Evolutionary conservation across 2,888 invertebrate genomes (phyloP).

Genomic region (Dorcus parallelipipedus): DNA sequence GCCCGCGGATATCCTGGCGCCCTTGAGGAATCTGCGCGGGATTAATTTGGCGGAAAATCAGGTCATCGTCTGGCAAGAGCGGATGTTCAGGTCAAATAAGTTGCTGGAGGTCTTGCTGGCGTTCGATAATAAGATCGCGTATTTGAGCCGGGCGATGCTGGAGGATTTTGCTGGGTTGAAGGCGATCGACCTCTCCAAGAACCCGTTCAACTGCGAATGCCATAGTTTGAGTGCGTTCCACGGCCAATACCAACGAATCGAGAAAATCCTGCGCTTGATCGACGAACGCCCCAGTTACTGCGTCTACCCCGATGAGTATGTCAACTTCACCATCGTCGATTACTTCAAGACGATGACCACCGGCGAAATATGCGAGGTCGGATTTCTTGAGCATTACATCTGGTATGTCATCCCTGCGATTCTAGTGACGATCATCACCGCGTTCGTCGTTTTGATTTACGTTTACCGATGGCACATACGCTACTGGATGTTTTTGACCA

Average conservation of each 20-base stretch:
- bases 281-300: conserved; percentile 21
- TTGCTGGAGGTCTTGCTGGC: conserved; percentile 47
- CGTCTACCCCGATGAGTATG: conserved; percentile 28
- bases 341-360: conserved; percentile 19
- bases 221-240: conserved; percentile 47
- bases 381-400: background rate
- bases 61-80: conserved; percentile 54
- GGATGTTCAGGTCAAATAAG: conserved; percentile 51
- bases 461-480: conserved; percentile 43
- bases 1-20: conserved; percentile 47
- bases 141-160: conserved; percentile 57
- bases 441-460: conserved; percentile 14
- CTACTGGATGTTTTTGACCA: conserved; percentile 52
- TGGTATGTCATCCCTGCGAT: conserved; percentile 8
- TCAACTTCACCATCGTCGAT: conserved; percentile 28
- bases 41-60: conserved; percentile 55
- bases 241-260: background rate
- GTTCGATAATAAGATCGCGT: conserved; percentile 56
- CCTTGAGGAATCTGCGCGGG: conserved; percentile 48
- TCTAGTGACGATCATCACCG: conserved; percentile 9
- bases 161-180: conserved; percentile 53
- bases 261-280: conserved; percentile 12
- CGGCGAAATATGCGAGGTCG: background rate
- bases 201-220: conserved; percentile 58
- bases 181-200: conserved; percentile 52